Evolutionary conservation across 2,888 invertebrate species (phyloP).

Genomic region (Nymphalis polychloros): DNA sequence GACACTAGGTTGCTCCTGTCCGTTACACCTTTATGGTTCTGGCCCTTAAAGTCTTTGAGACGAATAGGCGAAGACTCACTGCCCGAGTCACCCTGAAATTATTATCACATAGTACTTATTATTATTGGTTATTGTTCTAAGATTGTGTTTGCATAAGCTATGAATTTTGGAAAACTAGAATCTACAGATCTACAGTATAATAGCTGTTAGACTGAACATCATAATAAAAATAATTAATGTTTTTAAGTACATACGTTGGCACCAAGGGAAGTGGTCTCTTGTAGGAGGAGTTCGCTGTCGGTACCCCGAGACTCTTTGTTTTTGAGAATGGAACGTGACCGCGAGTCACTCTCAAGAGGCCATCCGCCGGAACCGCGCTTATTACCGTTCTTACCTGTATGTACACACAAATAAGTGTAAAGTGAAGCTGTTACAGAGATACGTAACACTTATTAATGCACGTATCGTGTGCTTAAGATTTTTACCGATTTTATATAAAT

Average conservation of each 20-base stretch:
- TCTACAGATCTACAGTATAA: no score
- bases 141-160: no score
- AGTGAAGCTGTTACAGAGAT: no score
- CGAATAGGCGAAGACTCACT: conserved; percentile 85
- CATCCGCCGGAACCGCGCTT: conserved; percentile 69
- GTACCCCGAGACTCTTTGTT: conserved; percentile 79
- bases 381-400: conserved; percentile 75
- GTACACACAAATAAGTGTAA: conserved; percentile 6
- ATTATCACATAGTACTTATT: background rate
- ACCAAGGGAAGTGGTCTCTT: conserved; percentile 76
- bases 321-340: conserved; percentile 77
- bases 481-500: no score
- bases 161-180: no score
- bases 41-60: conserved; percentile 76
- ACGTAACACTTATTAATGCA: background rate
- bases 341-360: conserved; percentile 71
- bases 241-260: conserved; percentile 61
- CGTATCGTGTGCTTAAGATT: background rate
- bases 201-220: no score
- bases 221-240: background rate
- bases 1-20: conserved; percentile 70
- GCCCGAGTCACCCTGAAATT: conserved; percentile 83
- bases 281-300: conserved; percentile 78
- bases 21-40: conserved; percentile 68
- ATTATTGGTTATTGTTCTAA: background rate